Conservation (phyloP, 92 coral and sea anemone species). For the Siderastrea radians region DNA sequence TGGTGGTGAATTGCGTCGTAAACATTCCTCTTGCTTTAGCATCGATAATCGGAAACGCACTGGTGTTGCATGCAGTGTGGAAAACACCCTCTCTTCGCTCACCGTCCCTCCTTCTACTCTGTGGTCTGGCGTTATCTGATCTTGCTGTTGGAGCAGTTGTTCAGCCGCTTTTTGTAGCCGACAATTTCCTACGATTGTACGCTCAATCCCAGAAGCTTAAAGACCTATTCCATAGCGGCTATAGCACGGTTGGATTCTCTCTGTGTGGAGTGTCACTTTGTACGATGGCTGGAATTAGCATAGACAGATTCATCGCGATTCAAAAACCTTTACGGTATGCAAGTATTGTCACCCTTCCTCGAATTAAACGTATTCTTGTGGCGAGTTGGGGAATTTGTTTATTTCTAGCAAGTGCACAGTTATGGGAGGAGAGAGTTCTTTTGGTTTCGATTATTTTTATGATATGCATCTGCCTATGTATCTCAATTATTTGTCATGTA, state of each 20-base stretch:
- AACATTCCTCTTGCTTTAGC: constrained; percentile 13
- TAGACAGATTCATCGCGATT: constrained; percentile 9
- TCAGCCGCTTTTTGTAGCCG: constrained; percentile 18
- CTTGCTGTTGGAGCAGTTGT: constrained; percentile 14
- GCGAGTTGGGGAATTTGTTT: constrained; percentile 6
- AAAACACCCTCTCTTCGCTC: constrained; percentile 21
- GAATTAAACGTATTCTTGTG: background rate
- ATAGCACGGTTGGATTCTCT: background rate
- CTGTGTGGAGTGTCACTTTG: constrained; percentile 32
- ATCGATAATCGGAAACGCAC: background rate
- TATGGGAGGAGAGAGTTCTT: constrained; percentile 3
- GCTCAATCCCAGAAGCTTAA: background rate
- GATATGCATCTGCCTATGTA: background rate
- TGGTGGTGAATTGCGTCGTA: background rate
- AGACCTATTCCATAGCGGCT: background rate
- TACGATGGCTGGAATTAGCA: constrained; percentile 6
- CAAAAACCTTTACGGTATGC: background rate
- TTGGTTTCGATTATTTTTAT: background rate
- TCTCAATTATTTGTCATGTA: constrained; percentile 12
- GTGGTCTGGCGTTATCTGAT: constrained; percentile 25
- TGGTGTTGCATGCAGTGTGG: constrained; percentile 16
- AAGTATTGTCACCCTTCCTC: constrained; percentile 1
- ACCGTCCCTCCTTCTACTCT: background rate
- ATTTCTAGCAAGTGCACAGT: constrained; percentile 2
- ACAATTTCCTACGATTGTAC: background rate